Evolutionary conservation across 2,797 vertebrate species (phyloP).

Genomic region (Brotula barbata): DNA sequence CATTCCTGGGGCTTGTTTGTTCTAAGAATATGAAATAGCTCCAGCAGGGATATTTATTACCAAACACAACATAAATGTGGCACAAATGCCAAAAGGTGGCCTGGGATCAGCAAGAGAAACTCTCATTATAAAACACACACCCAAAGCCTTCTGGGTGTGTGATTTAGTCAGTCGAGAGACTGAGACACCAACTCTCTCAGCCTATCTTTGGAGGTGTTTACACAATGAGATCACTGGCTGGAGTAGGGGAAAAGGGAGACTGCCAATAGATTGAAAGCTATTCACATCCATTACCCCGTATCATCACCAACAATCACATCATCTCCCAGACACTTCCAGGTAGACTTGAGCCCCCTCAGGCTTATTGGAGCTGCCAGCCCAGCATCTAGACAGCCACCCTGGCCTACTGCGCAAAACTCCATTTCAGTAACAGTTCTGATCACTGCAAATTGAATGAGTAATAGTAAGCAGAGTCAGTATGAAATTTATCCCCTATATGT

Average conservation of each 20-base stretch:
- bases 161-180: slow-evolving; percentile 49
- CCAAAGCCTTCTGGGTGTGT: slow-evolving; percentile 42
- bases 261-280: slow-evolving; percentile 56
- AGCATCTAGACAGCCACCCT: slow-evolving; percentile 56
- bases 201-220: slow-evolving; percentile 55
- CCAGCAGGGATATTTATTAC: slow-evolving; percentile 59
- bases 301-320: slow-evolving; percentile 73
- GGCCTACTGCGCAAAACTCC: slow-evolving; percentile 54
- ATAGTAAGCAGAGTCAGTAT: slow-evolving; percentile 76
- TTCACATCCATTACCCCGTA: slow-evolving; percentile 66
- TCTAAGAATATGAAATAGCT: slow-evolving; percentile 67
- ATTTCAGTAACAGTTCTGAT: slow-evolving; percentile 76
- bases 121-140: slow-evolving; percentile 53
- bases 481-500: slow-evolving; percentile 72
- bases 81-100: slow-evolving; percentile 68
- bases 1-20: slow-evolving; percentile 64
- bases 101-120: slow-evolving; percentile 53
- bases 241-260: slow-evolving; percentile 42
- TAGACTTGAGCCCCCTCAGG: slow-evolving; percentile 52
- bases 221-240: slow-evolving; percentile 46
- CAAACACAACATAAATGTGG: slow-evolving; percentile 46
- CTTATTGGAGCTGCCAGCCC: slow-evolving; percentile 55
- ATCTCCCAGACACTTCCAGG: slow-evolving; percentile 67
- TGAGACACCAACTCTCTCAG: slow-evolving; percentile 18
- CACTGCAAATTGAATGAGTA: slow-evolving; percentile 76